Evolutionary conservation across 2,113 vertebrate species (phyloP).

Genomic region (Nothoprocta perdicaria): DNA sequence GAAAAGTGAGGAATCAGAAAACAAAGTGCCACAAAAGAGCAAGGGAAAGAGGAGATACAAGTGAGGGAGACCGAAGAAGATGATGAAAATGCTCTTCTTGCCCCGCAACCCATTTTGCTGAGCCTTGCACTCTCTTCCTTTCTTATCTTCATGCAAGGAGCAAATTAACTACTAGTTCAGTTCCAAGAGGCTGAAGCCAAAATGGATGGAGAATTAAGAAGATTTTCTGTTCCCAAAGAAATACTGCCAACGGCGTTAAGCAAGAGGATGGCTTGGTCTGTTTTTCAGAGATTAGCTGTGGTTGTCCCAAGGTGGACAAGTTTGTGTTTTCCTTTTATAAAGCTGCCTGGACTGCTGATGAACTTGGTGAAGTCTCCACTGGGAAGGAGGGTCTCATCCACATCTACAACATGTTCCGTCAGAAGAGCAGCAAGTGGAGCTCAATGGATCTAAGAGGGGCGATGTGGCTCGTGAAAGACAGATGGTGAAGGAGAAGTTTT

Average conservation of each 20-base stretch:
- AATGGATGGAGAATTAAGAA: conserved; percentile 65
- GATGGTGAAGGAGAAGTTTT: not conserved
- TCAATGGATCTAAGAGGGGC: not conserved
- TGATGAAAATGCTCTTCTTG: not conserved
- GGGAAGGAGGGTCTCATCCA: not conserved
- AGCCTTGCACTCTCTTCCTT: not conserved
- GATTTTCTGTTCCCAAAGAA: conserved; percentile 60
- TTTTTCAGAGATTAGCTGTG: conserved; percentile 50
- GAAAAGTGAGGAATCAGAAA: not conserved
- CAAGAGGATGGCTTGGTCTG: conserved; percentile 41
- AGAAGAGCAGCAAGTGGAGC: not conserved
- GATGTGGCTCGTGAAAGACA: too few species aligned
- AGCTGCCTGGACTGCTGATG: not conserved
- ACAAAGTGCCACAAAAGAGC: not conserved
- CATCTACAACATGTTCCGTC: too few species aligned
- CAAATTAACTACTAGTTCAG: conserved; percentile 54
- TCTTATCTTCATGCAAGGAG: conserved; percentile 26
- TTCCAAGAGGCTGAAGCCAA: conserved; percentile 42
- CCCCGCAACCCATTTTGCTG: not conserved
- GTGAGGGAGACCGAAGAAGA: not conserved
- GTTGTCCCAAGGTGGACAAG: conserved; percentile 8
- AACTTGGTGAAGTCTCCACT: not conserved
- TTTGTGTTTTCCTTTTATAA: not conserved
- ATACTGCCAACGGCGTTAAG: not conserved
- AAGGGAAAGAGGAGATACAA: not conserved